Conservation (phyloP, 2,888 invertebrate genomes). For the Eupeodes luniger region DNA sequence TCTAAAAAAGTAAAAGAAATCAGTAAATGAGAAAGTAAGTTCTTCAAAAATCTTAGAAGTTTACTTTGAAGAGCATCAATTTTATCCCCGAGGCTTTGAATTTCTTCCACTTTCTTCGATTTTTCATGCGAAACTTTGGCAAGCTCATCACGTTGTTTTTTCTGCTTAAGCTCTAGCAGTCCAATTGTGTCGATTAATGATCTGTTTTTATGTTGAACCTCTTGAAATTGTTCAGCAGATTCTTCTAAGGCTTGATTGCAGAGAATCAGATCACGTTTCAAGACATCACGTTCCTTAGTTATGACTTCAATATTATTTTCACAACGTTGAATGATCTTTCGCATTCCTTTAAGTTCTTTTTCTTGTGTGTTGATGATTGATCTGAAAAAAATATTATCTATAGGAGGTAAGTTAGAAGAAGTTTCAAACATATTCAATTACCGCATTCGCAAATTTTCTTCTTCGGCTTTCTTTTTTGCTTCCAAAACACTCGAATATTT, state of each 20-base stretch:
- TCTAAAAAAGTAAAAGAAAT: conserved; percentile 75
- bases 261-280: conserved; percentile 81
- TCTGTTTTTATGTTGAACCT: conserved; percentile 82
- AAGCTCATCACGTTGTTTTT: conserved; percentile 80
- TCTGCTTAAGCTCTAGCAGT: conserved; percentile 79
- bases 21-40: neutral
- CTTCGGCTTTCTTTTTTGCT: conserved; percentile 79
- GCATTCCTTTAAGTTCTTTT: conserved; percentile 82
- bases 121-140: conserved; percentile 81
- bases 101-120: conserved; percentile 81
- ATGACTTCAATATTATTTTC: conserved; percentile 81
- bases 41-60: neutral
- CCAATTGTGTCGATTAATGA: conserved; percentile 81
- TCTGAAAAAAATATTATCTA: conserved; percentile 1
- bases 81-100: conserved; percentile 82
- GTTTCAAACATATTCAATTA: conserved; percentile 33
- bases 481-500: conserved; percentile 81
- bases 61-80: conserved; percentile 81
- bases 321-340: conserved; percentile 81
- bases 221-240: conserved; percentile 79
- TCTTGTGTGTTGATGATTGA: conserved; percentile 80
- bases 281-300: conserved; percentile 81
- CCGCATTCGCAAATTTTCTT: conserved; percentile 81
- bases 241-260: conserved; percentile 79
- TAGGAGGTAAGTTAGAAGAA: neutral